These are phyloP conservation scores for Agelas oroides DNA, from an alignment of 37 sponge, comb jelly and placozoan species.

Conservation along the genomic window DNA sequence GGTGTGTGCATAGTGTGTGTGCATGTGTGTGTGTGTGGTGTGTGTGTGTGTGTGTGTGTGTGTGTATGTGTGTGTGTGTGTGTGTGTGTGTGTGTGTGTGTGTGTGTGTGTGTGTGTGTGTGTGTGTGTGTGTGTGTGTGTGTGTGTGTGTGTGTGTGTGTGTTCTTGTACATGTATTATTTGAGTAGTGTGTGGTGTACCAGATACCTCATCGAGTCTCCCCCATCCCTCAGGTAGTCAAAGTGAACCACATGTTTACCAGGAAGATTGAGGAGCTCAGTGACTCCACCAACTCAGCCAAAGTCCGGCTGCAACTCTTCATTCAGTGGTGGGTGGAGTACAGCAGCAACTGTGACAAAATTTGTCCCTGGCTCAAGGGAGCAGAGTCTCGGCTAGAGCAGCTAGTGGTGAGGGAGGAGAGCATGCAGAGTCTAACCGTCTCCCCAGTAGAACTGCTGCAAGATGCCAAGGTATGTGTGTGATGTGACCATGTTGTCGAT, in stretches of 20 bases:
- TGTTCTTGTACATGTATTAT: too few species aligned
- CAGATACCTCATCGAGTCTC: too few species aligned
- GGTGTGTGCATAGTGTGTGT: conserved; percentile 13
- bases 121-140: too few species aligned
- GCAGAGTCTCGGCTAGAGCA: conserved; percentile 22
- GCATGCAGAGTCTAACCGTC: background rate
- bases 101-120: too few species aligned
- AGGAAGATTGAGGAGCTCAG: conserved; percentile 2
- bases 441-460: conserved; percentile 28
- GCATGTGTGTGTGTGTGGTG: conserved; percentile 19
- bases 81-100: too few species aligned
- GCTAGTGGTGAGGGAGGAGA: background rate
- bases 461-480: conserved; percentile 19
- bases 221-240: conserved; percentile 24
- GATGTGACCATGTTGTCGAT: too few species aligned
- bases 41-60: background rate
- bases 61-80: background rate
- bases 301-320: conserved; percentile 19
- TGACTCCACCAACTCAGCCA: background rate
- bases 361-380: conserved; percentile 39
- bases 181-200: too few species aligned
- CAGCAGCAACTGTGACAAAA: conserved; percentile 19
- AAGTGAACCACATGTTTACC: conserved; percentile 2
- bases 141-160: too few species aligned
- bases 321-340: conserved; percentile 64